phyloP scores from a whole-genome alignment of 2,888 invertebrate genomes.

The Agapostemon virescens region DNA sequence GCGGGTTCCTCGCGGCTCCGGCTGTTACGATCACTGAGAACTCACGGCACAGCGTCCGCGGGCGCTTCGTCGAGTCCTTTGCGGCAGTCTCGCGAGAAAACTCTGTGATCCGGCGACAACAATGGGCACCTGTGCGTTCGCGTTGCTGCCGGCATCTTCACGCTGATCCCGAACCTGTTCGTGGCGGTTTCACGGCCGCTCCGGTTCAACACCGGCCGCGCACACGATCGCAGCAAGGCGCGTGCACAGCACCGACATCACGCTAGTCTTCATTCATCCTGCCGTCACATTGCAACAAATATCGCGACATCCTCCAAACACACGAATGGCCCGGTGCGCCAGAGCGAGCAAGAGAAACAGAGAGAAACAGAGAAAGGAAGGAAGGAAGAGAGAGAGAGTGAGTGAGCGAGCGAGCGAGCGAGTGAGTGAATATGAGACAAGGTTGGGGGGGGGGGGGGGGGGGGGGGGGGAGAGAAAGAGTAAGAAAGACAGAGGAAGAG shows the following conservation, averaged over 20 bases:
- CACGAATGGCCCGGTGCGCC: slow-evolving; percentile 59
- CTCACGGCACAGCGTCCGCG: slow-evolving; percentile 39
- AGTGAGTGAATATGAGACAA: too few relatives aligned
- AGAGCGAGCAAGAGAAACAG: slow-evolving; percentile 42
- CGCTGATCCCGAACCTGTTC: slow-evolving; percentile 58
- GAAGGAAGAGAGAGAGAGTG: slow-evolving; percentile 42
- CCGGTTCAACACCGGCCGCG: slow-evolving; percentile 55
- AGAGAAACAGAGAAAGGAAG: background rate
- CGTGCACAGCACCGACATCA: slow-evolving; percentile 67
- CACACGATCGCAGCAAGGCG: slow-evolving; percentile 59
- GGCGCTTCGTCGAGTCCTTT: slow-evolving; percentile 45
- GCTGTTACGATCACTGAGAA: slow-evolving; percentile 20
- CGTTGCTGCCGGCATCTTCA: slow-evolving; percentile 75
- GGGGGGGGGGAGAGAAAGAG: too few relatives aligned
- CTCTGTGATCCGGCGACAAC: slow-evolving; percentile 48
- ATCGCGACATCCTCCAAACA: slow-evolving; percentile 65
- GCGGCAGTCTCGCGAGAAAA: slow-evolving; percentile 42
- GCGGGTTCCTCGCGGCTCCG: slow-evolving; percentile 48
- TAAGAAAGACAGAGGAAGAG: slow-evolving; percentile 11
- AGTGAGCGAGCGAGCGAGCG: too few relatives aligned
- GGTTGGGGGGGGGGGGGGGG: too few relatives aligned
- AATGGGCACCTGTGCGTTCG: slow-evolving; percentile 59
- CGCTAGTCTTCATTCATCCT: slow-evolving; percentile 69
- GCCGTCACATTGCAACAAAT: slow-evolving; percentile 71
- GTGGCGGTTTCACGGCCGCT: slow-evolving; percentile 47